phyloP scores from a whole-genome alignment of 2,888 invertebrate species.

The Netelia virgata region DNA sequence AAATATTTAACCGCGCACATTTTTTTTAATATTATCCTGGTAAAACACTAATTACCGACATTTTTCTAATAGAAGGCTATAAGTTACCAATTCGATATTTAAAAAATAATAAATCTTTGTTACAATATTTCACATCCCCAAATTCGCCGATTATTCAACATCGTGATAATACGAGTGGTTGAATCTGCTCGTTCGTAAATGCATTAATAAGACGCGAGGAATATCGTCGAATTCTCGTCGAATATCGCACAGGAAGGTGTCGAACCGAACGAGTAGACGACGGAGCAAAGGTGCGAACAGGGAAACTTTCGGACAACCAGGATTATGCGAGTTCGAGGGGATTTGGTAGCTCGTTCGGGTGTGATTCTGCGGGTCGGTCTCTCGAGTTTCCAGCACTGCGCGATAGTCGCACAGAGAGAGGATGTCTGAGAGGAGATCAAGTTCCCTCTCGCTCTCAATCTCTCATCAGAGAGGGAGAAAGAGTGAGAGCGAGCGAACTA shows the following conservation, averaged over 20 bases:
- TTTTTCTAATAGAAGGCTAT: no score
- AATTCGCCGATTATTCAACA: no score
- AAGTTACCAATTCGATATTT: no score
- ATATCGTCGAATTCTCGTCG: constrained; percentile 6
- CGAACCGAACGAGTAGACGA: neutral
- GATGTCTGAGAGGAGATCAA: constrained; percentile 25
- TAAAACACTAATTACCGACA: no score
- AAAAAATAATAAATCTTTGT: no score
- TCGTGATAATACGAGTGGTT: neutral
- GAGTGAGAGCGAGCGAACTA: no score
- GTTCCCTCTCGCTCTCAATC: no score
- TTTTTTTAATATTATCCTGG: no score
- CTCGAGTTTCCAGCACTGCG: constrained; percentile 49
- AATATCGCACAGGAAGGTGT: neutral
- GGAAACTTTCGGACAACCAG: constrained; percentile 51
- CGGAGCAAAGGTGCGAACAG: constrained; percentile 31
- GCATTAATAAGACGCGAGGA: constrained; percentile 16
- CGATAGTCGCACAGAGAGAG: constrained; percentile 32
- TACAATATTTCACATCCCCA: no score
- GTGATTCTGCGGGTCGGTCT: constrained; percentile 51
- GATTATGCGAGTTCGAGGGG: constrained; percentile 48
- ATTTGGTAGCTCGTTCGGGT: constrained; percentile 19
- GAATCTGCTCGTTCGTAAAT: constrained; percentile 35
- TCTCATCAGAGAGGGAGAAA: neutral
- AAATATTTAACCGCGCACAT: no score